Evolutionary conservation across 1,140 invertebrate genomes (phyloP), one percentile per base, ranked within the genome.

Genomic region (Sycophila sp.): DNA sequence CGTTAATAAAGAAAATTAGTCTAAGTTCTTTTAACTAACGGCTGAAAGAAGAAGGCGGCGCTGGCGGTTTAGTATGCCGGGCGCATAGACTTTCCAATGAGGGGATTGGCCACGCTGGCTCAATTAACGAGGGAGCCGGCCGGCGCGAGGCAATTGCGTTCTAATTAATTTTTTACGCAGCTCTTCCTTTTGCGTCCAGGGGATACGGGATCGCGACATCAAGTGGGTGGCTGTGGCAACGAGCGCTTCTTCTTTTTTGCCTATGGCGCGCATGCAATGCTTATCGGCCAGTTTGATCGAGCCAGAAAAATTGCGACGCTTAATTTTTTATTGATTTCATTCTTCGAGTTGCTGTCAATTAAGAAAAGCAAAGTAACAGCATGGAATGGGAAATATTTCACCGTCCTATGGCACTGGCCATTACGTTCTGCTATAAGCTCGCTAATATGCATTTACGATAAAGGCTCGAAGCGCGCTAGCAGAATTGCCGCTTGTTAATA

Each of bases 131-230:
- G 32, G 15, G 53, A 5, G 34, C n/a, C 26, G 34, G 22, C 22
- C 34, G 71, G 74, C 69, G 74, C 58, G 73, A 77, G 74, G 67
- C 72, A 74, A 74, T 74, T 75, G 75, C 74, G 71, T 77, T 77
- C 72, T 76, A 77, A 77, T 79, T 75, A 75, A 75, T 74, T 77
- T 77, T 79, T 77, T 77, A 56, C 56, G 15, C 51, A 1, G 24
- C 28, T 45, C 64, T 22, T 56, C 28, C 47, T 55, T 56, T 66
- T 56, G 13, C 53, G 10, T 53, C 24, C 49, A 53, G 49, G 3
- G 24, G n/a, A 15, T 28, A 26, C 15, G 5, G 4, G 49, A 7
- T 26, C 58, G 30, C 28, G 47, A 30, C 22, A 40, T 32, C 49
- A 36, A 56, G 68, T 69, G 68, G 66, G 56, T 69, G 66, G 45